Percentiles rank a stretch among this genome's conserved stretches.
These are phyloP conservation scores for Trachythela sp. DNA, from an alignment of 64 coral and sea anemone species.

Conservation along the genomic window DNA sequence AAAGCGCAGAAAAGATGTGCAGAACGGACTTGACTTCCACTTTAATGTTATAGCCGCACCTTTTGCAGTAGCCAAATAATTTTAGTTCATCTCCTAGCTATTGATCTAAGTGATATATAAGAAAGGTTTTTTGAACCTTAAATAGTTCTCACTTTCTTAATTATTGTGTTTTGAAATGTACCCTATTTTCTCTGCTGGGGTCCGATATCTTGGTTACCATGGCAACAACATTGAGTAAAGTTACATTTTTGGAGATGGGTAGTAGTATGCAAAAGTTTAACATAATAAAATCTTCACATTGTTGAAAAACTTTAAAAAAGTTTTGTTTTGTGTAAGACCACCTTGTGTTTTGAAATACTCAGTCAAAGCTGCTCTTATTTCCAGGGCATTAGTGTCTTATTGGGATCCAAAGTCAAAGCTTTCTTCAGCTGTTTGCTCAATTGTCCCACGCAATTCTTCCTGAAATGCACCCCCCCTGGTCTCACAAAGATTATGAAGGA, in stretches of 20 bases:
- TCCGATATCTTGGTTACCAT: neutral
- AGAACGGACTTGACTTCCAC: too few species aligned
- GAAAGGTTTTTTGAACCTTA: neutral
- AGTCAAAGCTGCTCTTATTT: neutral
- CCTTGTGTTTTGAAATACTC: neutral
- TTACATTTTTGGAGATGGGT: neutral
- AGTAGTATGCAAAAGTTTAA: neutral
- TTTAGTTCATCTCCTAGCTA: neutral
- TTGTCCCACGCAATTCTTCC: neutral
- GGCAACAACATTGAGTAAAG: neutral
- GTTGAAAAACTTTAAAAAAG: neutral
- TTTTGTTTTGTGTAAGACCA: slow-evolving; percentile 7
- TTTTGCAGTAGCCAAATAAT: neutral
- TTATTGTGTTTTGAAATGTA: neutral
- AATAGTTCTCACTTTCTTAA: neutral
- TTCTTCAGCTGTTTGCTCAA: neutral
- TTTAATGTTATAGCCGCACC: neutral
- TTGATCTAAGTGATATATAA: neutral
- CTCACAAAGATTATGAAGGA: neutral
- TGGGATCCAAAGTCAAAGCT: neutral
- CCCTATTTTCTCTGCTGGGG: neutral
- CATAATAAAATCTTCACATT: neutral
- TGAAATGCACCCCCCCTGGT: neutral
- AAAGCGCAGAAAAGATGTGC: too few species aligned
- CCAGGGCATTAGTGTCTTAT: neutral